Percentiles rank a stretch among this genome's conserved stretches.
These are phyloP conservation scores for Hydrochoerus hydrochaeris DNA, from an alignment of 2,113 vertebrate genomes.

Conservation along the genomic window DNA sequence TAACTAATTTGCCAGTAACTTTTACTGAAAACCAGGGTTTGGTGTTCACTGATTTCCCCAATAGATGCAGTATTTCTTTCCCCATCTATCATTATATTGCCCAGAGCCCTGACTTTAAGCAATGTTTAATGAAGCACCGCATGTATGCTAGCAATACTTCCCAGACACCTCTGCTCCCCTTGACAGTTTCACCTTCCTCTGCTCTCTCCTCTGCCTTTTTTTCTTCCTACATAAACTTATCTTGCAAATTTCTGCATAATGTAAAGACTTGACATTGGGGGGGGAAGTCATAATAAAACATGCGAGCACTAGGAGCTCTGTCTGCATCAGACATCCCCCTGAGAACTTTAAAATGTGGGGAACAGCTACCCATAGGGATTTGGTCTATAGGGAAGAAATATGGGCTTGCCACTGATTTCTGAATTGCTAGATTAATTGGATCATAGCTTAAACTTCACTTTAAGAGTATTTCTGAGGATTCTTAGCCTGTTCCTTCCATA, in stretches of 20 bases:
- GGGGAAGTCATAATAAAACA: background rate
- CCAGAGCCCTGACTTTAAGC: conserved; percentile 31
- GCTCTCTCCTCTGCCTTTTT: conserved; percentile 3
- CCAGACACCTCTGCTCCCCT: conserved; percentile 27
- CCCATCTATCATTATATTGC: background rate
- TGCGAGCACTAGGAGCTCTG: background rate
- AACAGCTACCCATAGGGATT: background rate
- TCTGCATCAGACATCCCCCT: background rate
- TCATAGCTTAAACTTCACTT: background rate
- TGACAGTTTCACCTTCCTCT: conserved; percentile 37
- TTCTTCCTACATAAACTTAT: background rate
- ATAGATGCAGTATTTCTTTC: conserved; percentile 6
- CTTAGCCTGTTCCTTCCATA: background rate
- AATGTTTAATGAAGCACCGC: conserved; percentile 51
- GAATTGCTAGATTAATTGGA: background rate
- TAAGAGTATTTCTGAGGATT: background rate
- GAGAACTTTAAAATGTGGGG: background rate
- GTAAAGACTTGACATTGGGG: conserved; percentile 31
- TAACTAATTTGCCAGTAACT: background rate
- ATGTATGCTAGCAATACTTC: conserved; percentile 33
- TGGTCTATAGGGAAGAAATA: background rate
- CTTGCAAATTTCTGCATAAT: conserved; percentile 35
- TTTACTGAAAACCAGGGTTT: background rate
- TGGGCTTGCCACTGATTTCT: background rate
- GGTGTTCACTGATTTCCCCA: conserved; percentile 16